Evolutionary conservation across 2,888 invertebrate genomes (phyloP).

Genomic region (Cylloceria caligata): DNA sequence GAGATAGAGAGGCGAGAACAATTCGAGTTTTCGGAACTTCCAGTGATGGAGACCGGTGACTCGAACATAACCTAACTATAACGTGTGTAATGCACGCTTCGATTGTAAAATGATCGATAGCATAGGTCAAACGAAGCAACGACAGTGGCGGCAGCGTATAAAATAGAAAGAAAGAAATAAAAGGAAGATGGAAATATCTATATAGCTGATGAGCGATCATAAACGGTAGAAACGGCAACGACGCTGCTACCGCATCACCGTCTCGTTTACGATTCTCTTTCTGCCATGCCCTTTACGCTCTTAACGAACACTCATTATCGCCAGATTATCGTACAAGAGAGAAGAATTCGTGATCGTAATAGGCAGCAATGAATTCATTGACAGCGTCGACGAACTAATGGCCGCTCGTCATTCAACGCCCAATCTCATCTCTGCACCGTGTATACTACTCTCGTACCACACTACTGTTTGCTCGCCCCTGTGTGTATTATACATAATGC

Average conservation of each 20-base stretch:
- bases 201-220: not conserved
- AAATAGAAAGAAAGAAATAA: not conserved
- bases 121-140: not conserved
- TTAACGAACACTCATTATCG: constrained; percentile 81
- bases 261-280: constrained; percentile 43
- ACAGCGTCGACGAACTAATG: constrained; percentile 79
- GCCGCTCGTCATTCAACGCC: constrained; percentile 77
- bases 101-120: constrained; percentile 49
- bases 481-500: constrained; percentile 1
- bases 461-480: constrained; percentile 2
- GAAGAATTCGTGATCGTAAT: constrained; percentile 78
- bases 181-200: not conserved
- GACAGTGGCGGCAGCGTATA: not conserved
- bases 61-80: constrained; percentile 9
- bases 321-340: constrained; percentile 81
- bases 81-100: not conserved
- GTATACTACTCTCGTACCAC: not conserved
- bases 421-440: constrained; percentile 41
- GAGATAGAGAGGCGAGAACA: too few relatives aligned
- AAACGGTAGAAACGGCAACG: not conserved
- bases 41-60: not conserved
- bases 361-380: constrained; percentile 80
- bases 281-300: constrained; percentile 63
- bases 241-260: constrained; percentile 19
- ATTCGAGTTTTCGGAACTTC: constrained; percentile 1